These are phyloP conservation scores for Tigriopus californicus DNA, from an alignment of 2,888 invertebrate genomes.

Conservation along the genomic window DNA sequence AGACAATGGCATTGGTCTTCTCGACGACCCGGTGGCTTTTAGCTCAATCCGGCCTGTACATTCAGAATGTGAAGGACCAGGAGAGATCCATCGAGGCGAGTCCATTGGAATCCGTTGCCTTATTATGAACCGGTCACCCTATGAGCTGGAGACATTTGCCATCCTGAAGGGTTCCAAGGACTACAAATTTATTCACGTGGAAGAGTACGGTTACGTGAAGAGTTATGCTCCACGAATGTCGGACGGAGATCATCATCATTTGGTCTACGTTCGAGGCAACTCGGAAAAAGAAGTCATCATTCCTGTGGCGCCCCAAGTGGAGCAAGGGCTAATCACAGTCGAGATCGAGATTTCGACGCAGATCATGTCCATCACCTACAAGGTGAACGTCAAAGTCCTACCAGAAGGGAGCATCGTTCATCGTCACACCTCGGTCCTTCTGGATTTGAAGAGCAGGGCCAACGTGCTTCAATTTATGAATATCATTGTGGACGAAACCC, in stretches of 20 bases:
- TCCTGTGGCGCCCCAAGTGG: slow-evolving; percentile 38
- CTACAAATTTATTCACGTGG: slow-evolving; percentile 67
- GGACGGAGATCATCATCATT: slow-evolving; percentile 84
- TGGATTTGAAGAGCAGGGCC: slow-evolving; percentile 78
- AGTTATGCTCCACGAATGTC: slow-evolving; percentile 80
- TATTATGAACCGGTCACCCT: slow-evolving; percentile 18
- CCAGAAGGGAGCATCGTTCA: slow-evolving; percentile 14
- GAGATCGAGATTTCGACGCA: neutral
- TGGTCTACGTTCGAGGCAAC: slow-evolving; percentile 60
- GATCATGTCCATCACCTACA: slow-evolving; percentile 13
- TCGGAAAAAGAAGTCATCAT: slow-evolving; percentile 57
- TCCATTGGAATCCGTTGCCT: slow-evolving; percentile 13
- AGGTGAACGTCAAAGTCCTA: neutral
- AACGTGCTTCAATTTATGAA: slow-evolving; percentile 87
- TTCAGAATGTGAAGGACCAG: slow-evolving; percentile 14
- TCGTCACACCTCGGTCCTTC: slow-evolving; percentile 62
- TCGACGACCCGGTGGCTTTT: slow-evolving; percentile 27
- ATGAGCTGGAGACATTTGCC: slow-evolving; percentile 22
- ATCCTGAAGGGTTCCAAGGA: slow-evolving; percentile 21
- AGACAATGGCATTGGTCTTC: slow-evolving; percentile 32
- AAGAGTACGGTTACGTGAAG: slow-evolving; percentile 49
- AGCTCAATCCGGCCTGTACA: slow-evolving; percentile 1
- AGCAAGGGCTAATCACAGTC: slow-evolving; percentile 3
- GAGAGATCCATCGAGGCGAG: slow-evolving; percentile 11
- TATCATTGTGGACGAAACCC: slow-evolving; percentile 81